phyloP scores from a whole-genome alignment of 2,888 invertebrate species.

The Cephus nigrinus region DNA sequence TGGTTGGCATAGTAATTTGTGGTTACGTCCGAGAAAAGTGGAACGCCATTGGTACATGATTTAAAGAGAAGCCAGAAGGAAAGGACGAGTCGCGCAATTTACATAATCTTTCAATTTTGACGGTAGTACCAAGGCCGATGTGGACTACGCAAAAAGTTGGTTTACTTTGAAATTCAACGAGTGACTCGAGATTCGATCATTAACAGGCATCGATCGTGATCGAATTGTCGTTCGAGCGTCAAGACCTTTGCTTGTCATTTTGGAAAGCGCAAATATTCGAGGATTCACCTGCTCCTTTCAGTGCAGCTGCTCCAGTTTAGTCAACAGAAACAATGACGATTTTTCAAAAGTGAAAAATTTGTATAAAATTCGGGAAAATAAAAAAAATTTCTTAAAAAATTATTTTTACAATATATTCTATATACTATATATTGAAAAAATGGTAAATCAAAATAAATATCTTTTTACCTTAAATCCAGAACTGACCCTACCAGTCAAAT shows the following conservation, averaged over 20 bases:
- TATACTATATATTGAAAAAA: neutral
- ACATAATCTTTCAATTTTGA: neutral
- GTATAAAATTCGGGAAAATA: neutral
- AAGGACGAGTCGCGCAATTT: neutral
- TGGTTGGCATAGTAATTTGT: neutral
- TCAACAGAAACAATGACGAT: neutral
- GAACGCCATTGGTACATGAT: neutral
- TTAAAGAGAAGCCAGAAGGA: neutral
- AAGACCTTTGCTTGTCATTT: slow-evolving; percentile 7
- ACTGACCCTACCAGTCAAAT: neutral
- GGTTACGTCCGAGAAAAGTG: neutral
- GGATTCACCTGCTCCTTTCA: neutral
- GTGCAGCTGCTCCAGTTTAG: neutral
- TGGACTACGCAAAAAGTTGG: neutral
- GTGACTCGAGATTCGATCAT: neutral
- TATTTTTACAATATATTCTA: neutral
- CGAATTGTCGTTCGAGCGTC: slow-evolving; percentile 7
- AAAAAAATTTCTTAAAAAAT: neutral
- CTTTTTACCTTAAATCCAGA: neutral
- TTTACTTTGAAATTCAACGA: neutral
- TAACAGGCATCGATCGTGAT: neutral
- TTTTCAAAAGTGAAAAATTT: too few relatives aligned
- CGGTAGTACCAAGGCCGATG: neutral
- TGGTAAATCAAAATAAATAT: neutral
- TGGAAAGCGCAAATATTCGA: slow-evolving; percentile 1